Evolutionary conservation across 2,888 invertebrate genomes (phyloP), one percentile per base, ranked within the genome.

Genomic region (Xestia rhomboidea): DNA sequence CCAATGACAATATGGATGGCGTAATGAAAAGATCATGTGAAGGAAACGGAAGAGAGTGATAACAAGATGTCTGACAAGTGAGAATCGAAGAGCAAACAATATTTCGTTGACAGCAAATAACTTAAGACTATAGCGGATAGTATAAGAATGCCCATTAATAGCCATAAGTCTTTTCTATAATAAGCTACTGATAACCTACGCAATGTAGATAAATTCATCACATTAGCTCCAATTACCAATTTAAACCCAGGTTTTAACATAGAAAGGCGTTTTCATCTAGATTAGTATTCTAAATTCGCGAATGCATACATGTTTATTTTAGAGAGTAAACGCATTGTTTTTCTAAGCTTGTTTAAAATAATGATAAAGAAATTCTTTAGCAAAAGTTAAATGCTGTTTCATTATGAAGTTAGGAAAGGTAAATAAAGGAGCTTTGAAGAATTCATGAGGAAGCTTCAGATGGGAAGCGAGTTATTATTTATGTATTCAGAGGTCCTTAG

Each of bases 261-360:
- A 87, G 89, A 87, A 89, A 88, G 75, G 80, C 66, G 73, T 82
- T 85, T 81, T 87, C 82, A 86, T 85, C 81, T 79, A 83, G 87
- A 81, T 88, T 89, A 54, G 87, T 87, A 89, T 86, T 84, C 85
- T 13, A 73, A 46, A 77, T 81, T 60, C 74, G 64, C 68, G 51
- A 62, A 64, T 60, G 67, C 66, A 82, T 80, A 64, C 41, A 77
- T 88, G 79, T 86, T 79, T 79, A 86, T 81, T 83, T 71, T 70
- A 77, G 75, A 84, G 74, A 84, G 83, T 66, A 44, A 73, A 34
- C 38, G 54, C 60, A 69, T 68, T 74, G 73, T 72, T 41, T 80
- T 24, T 54, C 60, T 49, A n/a, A 34, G 51, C 5, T 30, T 66
- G 46, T 13, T 41, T 30, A 64, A 73, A 71, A 84, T 68, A 83